phyloP scores from a whole-genome alignment of 2,888 invertebrate species.

The Coenonympha glycerion region DNA sequence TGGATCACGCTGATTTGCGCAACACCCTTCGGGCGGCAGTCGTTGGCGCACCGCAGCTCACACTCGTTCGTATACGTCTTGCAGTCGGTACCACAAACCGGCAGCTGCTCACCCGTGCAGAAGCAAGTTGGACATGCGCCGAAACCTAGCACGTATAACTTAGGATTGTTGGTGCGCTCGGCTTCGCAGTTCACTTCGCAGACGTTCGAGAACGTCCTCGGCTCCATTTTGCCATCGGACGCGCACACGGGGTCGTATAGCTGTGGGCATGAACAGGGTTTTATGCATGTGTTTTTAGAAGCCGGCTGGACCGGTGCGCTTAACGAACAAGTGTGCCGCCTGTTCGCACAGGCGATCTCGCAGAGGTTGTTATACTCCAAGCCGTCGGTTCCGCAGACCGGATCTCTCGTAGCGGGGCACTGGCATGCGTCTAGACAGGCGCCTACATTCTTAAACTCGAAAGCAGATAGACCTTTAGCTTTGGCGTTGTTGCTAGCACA shows the following conservation, averaged over 20 bases:
- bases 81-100: conserved; percentile 40
- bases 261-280: too few relatives aligned
- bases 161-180: conserved; percentile 17
- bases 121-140: conserved; percentile 35
- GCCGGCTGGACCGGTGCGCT: conserved; percentile 13
- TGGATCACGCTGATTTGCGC: conserved; percentile 23
- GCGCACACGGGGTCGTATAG: too few relatives aligned
- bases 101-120: conserved; percentile 31
- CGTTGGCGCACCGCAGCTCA: conserved; percentile 34
- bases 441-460: conserved; percentile 28
- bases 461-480: conserved; percentile 14
- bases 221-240: conserved; percentile 25
- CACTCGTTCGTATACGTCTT: conserved; percentile 38
- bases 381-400: conserved; percentile 30
- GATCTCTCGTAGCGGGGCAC: conserved; percentile 25
- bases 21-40: conserved; percentile 14
- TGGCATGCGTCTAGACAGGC: conserved; percentile 24
- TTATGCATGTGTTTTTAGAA: conserved; percentile 20
- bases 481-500: conserved; percentile 24
- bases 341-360: conserved; percentile 30
- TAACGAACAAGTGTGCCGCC: conserved; percentile 12
- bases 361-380: conserved; percentile 29
- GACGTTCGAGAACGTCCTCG: conserved; percentile 32
- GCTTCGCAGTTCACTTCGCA: conserved; percentile 36
- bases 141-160: conserved; percentile 26